Evolutionary conservation across 1,140 invertebrate genomes (phyloP), one percentile per base, ranked within the genome.

Genomic region (Mylabris phalerata): DNA sequence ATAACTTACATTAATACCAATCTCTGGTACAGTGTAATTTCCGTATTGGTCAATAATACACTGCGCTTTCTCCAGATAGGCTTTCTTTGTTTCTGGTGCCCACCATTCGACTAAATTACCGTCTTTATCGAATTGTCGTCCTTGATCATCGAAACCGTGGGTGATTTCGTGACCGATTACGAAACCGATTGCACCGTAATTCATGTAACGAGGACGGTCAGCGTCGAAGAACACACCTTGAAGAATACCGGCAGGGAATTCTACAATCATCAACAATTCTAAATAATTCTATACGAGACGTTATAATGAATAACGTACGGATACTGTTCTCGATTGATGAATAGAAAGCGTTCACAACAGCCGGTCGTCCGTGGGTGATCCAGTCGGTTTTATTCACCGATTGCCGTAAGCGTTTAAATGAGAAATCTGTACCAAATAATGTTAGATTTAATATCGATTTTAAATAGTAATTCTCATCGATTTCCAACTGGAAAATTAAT

Each of bases 41-140:
- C 78, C 76, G 70, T 88, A 89, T 66, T 89, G 86, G 10, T 86
- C 77, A 40, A 87, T 80, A 55, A 89, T 87, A 67, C 86, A 89
- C 62, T 83, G 74, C 0, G 84, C 78, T 61, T 82, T 80, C 19
- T 80, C 72, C 4, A 79, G 74, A 70, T 85, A 87, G 7, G 75
- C 75, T 6, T 68, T 62, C 48, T 70, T 64, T 2, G 73, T 75
- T 25, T 62, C 62, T 13, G 65, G 61, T 57, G 79, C 75, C 84
- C 85, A 87, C 83, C 83, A 85, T 60, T 74, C 68, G 0, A 68
- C 67, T 46, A 76, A 80, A 82, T 87, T 93, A 39, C 94, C 94
- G 48, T 92, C 82, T 59, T 90, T 88, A 73, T 96, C 92, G 68
- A 92, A 96, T 77, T 95, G 90, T 13, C 92, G 81, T 42, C 89